These are phyloP conservation scores for Campylorhamphus procurvoides DNA, from an alignment of 2,113 vertebrate species.

Conservation along the genomic window DNA sequence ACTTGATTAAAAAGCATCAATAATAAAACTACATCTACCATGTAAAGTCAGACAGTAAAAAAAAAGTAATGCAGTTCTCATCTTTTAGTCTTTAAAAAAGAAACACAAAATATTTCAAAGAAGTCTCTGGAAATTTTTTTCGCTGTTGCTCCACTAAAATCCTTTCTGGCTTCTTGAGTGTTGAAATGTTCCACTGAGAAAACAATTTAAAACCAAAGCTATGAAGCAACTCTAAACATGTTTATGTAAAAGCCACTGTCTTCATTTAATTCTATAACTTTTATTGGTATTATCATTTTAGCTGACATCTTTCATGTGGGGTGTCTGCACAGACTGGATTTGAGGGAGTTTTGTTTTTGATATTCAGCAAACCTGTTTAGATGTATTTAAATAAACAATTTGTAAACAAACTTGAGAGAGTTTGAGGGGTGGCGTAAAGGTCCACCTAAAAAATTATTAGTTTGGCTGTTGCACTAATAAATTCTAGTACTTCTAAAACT, in stretches of 20 bases:
- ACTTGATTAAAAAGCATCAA: not conserved
- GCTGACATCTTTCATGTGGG: not conserved
- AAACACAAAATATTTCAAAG: not conserved
- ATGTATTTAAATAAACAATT: not conserved
- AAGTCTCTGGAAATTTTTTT: not conserved
- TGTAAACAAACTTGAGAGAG: not conserved
- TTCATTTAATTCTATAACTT: not conserved
- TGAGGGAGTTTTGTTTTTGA: not conserved
- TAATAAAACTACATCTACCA: not conserved
- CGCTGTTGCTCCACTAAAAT: not conserved
- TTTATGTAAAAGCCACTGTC: not conserved
- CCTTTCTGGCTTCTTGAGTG: not conserved
- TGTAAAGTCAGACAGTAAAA: not conserved
- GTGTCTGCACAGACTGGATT: not conserved
- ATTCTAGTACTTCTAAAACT: not conserved
- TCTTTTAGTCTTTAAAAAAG: not conserved
- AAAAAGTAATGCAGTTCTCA: not conserved
- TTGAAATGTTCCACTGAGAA: not conserved
- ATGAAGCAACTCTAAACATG: not conserved
- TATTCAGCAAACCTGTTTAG: not conserved
- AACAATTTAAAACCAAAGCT: not conserved
- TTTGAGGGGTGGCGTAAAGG: accelerated
- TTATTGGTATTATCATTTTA: not conserved
- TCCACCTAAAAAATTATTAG: not conserved
- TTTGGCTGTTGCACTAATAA: not conserved